Conservation (phyloP, 2,113 vertebrate species). For the Crotalus viridis region DNA sequence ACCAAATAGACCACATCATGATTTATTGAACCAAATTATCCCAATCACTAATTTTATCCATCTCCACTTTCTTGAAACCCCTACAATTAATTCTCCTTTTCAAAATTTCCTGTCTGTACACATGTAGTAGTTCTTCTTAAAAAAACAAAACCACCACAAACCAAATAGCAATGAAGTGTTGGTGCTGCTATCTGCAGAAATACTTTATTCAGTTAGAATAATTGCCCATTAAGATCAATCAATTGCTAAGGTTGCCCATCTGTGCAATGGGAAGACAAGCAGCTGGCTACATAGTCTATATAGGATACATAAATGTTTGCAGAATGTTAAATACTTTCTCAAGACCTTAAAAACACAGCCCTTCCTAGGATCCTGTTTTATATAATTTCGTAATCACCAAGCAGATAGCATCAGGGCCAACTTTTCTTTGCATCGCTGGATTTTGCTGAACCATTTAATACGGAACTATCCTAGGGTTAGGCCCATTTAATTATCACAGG, state of each 20-base stretch:
- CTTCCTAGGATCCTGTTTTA: not conserved
- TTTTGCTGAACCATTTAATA: not conserved
- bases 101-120: not conserved
- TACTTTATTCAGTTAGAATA: not conserved
- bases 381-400: not conserved
- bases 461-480: not conserved
- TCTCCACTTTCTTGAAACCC: not conserved
- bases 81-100: not conserved
- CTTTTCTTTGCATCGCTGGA: not conserved
- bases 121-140: not conserved
- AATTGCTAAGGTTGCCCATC: not conserved
- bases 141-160: not conserved
- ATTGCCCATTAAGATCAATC: not conserved
- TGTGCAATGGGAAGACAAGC: not conserved
- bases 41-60: not conserved
- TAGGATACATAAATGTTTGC: not conserved
- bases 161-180: not conserved
- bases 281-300: fast-evolving
- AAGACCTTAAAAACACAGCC: not conserved
- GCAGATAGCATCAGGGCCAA: not conserved
- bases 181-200: not conserved
- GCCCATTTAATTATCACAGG: not conserved
- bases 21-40: not conserved
- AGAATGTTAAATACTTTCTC: not conserved
- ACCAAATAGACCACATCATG: not conserved